Percentiles rank a stretch among this genome's conserved stretches.
Conservation (phyloP, 2,113 vertebrate genomes). For the Suncus etruscus region DNA sequence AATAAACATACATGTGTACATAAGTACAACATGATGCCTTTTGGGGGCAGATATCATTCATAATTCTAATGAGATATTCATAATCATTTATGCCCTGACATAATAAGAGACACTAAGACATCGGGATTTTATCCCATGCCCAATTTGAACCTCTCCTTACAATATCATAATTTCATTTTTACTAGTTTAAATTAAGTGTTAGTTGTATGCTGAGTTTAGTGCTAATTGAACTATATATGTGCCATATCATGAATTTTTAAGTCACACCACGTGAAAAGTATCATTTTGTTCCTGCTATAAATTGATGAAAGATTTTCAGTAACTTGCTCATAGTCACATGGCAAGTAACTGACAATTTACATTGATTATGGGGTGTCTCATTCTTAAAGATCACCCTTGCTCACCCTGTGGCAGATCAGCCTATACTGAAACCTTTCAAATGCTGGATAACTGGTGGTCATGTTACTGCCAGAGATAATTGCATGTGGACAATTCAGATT, state of each 20-base stretch:
- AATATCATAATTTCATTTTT: not conserved
- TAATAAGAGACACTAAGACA: not conserved
- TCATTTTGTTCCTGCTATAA: not conserved
- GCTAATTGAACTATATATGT: not conserved
- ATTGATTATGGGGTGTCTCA: not conserved
- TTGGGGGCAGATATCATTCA: not conserved
- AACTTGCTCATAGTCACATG: not conserved
- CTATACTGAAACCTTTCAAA: not conserved
- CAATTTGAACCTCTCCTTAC: not conserved
- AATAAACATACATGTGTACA: not conserved
- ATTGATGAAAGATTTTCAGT: not conserved
- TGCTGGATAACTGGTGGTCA: not conserved
- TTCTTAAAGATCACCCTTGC: not conserved
- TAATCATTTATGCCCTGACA: not conserved
- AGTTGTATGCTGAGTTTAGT: not conserved
- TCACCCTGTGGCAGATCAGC: no score
- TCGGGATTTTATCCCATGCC: not conserved
- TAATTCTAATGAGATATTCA: slow-evolving; percentile 17
- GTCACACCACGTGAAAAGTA: not conserved
- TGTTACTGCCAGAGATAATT: not conserved
- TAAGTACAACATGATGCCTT: not conserved
- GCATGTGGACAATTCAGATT: not conserved
- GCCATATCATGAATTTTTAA: slow-evolving; percentile 7
- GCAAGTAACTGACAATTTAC: not conserved
- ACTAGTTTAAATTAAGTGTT: slow-evolving; percentile 9